These are phyloP conservation scores for Microcebus tavaratra DNA, from an alignment of 2,113 vertebrate species.

Conservation along the genomic window DNA sequence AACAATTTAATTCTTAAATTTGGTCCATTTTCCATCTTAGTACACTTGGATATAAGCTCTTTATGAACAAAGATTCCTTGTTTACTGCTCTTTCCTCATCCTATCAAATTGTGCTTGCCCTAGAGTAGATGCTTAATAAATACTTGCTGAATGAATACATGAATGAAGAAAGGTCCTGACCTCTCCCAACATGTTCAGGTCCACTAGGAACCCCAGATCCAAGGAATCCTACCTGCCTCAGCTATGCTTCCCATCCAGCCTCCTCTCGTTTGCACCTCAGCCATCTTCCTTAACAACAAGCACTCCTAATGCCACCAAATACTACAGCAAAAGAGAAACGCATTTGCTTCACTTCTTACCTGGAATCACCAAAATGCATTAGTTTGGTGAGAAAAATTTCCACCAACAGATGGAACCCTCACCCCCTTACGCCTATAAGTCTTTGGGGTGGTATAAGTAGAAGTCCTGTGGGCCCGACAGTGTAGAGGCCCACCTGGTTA, in stretches of 20 bases:
- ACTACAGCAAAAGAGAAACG: neutral
- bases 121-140: neutral
- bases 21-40: neutral
- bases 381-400: neutral
- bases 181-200: neutral
- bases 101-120: neutral
- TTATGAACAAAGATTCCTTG: neutral
- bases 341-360: neutral
- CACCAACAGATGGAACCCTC: neutral
- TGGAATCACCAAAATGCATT: neutral
- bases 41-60: neutral
- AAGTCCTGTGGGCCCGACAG: neutral
- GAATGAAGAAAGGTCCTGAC: neutral
- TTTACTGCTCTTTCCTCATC: neutral
- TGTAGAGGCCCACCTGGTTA: neutral
- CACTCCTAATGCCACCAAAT: neutral
- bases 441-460: neutral
- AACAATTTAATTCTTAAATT: neutral
- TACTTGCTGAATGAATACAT: neutral
- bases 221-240: neutral
- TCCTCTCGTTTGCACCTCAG: neutral
- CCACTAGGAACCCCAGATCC: neutral
- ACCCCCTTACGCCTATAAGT: neutral
- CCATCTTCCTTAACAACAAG: neutral
- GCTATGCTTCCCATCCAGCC: rapidly evolving